phyloP scores from a whole-genome alignment of 1,140 invertebrate genomes.

The Copidosoma floridanum region DNA sequence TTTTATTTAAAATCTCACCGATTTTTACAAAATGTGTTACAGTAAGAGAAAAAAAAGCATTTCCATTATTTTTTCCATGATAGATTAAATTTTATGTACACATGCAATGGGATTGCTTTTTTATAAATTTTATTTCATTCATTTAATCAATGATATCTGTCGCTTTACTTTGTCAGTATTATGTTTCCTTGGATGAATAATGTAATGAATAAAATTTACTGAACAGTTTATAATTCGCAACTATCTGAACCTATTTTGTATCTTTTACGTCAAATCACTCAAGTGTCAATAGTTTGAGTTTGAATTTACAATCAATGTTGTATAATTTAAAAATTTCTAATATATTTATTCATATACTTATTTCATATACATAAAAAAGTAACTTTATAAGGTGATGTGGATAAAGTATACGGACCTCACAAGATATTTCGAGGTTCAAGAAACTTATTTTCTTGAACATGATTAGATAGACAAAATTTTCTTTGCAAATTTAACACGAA shows the following conservation, averaged over 20 bases:
- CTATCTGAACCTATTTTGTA: slow-evolving; percentile 17
- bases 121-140: too few species aligned
- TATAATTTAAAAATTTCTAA: slow-evolving; percentile 27
- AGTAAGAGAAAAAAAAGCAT: slow-evolving; percentile 13
- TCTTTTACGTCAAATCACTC: slow-evolving; percentile 17
- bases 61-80: slow-evolving; percentile 2
- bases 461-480: slow-evolving; percentile 13
- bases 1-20: slow-evolving; percentile 12
- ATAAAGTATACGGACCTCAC: slow-evolving; percentile 12
- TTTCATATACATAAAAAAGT: slow-evolving; percentile 19
- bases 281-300: slow-evolving; percentile 6
- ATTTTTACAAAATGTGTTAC: slow-evolving; percentile 25
- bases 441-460: not conserved
- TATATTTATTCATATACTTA: slow-evolving; percentile 22
- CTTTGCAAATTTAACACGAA: slow-evolving; percentile 15
- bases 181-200: too few species aligned
- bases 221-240: slow-evolving; percentile 19
- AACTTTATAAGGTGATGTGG: slow-evolving; percentile 13
- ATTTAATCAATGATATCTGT: too few species aligned
- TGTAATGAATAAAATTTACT: slow-evolving; percentile 17
- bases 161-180: too few species aligned
- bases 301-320: slow-evolving; percentile 23
- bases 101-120: slow-evolving; percentile 7
- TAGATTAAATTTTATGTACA: slow-evolving; percentile 23
- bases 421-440: slow-evolving; percentile 11